Base-by-base conservation (phyloP, 2,888 invertebrate species). In the Cheilosia scutellata region DNA sequence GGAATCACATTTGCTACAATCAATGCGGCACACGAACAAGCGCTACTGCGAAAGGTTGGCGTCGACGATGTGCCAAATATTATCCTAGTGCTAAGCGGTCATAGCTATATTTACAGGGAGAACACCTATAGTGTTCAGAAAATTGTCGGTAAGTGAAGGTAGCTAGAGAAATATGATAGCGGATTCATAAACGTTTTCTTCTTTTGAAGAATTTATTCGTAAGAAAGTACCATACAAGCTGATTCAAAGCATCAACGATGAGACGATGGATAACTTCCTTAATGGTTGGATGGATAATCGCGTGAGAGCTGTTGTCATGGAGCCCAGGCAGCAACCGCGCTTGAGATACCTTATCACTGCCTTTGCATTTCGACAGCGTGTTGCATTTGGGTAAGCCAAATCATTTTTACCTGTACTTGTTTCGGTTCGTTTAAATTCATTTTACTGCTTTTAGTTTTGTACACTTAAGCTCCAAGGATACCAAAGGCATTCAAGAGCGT, bases 271-370 rank as follows among this genome's bases (percentile, higher is more conserved):
- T 62, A 93, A 93, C 6, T 98, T 98, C 91, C 94, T 98, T 37
- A 95, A 94, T 57, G 97, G 98, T 70, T 98, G 98, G 96, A 95
- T 95, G 82, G 98, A 99, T 93, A 99, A 99, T 92, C 95, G 96
- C 91, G 97, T 98, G 51, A 94, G 98, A 87, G 98, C 97, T 37
- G 93, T 99, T 74, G 96, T 98, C 89, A 97, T 98, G 92, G 96
- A 97, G 90, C 96, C 96, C 82, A 94, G 95, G 79, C 94, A 94
- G 86, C 94, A 95, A 11, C 95, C 97, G 71, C 94, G 98, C 66
- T 94, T 98, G 72, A 93, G 98, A 87, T 99, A 98, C 93, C 93
- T 98, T 87, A 94, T 98, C 87, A 95, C 97, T 86, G 98, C 98
- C 42, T 98, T 95, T 93, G 96, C 96, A 91, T 97, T 97, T 92